Evolutionary conservation across 2,797 vertebrate species (phyloP).

Genomic region (Galaxias olidus): DNA sequence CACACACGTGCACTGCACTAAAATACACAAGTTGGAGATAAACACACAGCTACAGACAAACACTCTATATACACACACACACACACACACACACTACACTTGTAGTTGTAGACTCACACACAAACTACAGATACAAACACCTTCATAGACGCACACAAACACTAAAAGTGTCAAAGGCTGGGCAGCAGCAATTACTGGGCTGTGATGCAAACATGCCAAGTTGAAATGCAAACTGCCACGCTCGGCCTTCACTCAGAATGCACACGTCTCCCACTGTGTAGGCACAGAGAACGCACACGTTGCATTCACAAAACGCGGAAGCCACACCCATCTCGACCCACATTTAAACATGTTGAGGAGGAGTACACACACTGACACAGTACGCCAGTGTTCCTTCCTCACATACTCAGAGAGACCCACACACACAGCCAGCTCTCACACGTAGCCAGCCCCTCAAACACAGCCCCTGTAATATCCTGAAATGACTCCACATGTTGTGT

Average conservation of each 20-base stretch:
- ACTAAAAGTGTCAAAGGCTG: not conserved
- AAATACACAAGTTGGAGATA: not conserved
- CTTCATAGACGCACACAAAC: not conserved
- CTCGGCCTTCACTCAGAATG: too few relatives aligned
- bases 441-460: not conserved
- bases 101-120: not conserved
- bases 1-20: not conserved
- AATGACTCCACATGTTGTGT: constrained; percentile 13
- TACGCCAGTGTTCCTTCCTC: not conserved
- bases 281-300: constrained; percentile 10
- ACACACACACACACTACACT: not conserved
- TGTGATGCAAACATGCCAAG: too few relatives aligned
- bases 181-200: too few relatives aligned
- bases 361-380: constrained; percentile 1
- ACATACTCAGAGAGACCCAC: not conserved
- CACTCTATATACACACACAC: not conserved
- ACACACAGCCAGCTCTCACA: not conserved
- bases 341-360: not conserved
- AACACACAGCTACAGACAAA: not conserved
- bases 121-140: not conserved
- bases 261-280: too few relatives aligned
- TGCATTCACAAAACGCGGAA: constrained; percentile 10
- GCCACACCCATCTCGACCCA: not conserved
- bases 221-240: too few relatives aligned
- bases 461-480: not conserved